A percentile compares a stretch with the other conserved stretches of the same genome.
Conservation (phyloP, 1,140 invertebrate species). For the Drosophila ogumai region DNA sequence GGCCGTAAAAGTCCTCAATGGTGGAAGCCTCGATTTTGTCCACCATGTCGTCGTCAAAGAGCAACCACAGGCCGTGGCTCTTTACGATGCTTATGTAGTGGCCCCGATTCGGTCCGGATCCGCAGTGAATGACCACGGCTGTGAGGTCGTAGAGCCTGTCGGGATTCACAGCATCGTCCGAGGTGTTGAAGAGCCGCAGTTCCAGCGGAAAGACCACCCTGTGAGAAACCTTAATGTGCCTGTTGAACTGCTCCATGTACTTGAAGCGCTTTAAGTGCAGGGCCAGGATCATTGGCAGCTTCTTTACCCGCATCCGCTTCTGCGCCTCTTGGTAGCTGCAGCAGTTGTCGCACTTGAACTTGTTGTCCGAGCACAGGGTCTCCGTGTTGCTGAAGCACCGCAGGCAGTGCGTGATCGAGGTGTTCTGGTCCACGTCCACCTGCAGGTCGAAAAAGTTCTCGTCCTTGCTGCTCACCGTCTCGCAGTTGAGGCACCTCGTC, state of each 20-base stretch:
- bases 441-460: constrained; percentile 99
- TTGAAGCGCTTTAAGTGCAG: constrained; percentile 99
- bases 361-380: constrained; percentile 99
- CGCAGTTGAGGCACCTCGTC: constrained; percentile 99
- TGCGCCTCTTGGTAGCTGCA: constrained; percentile 99
- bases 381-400: constrained; percentile 99
- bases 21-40: constrained; percentile 99
- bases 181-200: constrained; percentile 98
- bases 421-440: constrained; percentile 99
- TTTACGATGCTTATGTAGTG: constrained; percentile 99
- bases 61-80: constrained; percentile 99
- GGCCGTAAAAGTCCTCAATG: constrained; percentile 99
- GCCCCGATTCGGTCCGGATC: constrained; percentile 98
- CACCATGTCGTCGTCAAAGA: constrained; percentile 99
- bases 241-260: constrained; percentile 99
- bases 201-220: constrained; percentile 99
- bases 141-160: constrained; percentile 99
- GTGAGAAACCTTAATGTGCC: constrained; percentile 99
- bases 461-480: constrained; percentile 99
- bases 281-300: constrained; percentile 98
- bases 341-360: constrained; percentile 99
- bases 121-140: constrained; percentile 99
- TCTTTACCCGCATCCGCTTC: constrained; percentile 99
- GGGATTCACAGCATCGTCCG: constrained; percentile 98
- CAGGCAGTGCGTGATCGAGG: constrained; percentile 99